A percentile compares a stretch with the other conserved stretches of the same genome.
Evolutionary conservation across 1,140 invertebrate genomes (phyloP).

Genomic region (Euborellia annulipes): DNA sequence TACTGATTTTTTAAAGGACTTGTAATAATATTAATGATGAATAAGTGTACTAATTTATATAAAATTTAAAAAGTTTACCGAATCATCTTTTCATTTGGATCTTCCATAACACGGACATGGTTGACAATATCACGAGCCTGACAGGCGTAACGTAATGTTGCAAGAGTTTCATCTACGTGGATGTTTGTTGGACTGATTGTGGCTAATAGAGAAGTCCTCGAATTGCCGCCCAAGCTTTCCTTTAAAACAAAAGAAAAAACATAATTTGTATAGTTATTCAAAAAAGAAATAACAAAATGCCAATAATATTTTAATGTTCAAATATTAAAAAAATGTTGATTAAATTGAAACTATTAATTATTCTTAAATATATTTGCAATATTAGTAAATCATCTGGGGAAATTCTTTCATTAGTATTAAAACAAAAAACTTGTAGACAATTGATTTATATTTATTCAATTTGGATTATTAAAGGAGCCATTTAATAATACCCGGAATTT

Average conservation of each 20-base stretch:
- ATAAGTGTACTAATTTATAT: background rate
- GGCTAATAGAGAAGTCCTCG: constrained; percentile 47
- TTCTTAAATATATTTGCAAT: too few relatives aligned
- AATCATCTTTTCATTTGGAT: constrained; percentile 48
- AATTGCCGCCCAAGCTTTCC: constrained; percentile 52
- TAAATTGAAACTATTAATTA: background rate
- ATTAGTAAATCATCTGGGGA: too few relatives aligned
- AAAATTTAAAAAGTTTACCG: constrained; percentile 24
- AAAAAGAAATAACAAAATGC: background rate
- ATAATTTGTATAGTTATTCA: background rate
- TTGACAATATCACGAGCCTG: constrained; percentile 80
- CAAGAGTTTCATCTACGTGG: constrained; percentile 65
- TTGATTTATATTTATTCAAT: too few relatives aligned
- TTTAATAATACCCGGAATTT: too few relatives aligned
- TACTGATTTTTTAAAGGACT: too few relatives aligned
- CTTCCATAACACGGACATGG: constrained; percentile 59
- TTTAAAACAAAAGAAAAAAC: constrained; percentile 17
- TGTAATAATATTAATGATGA: background rate
- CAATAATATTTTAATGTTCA: background rate
- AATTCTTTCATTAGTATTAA: too few relatives aligned
- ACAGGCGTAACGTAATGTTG: constrained; percentile 73
- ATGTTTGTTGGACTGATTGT: constrained; percentile 59
- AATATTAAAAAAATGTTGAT: background rate
- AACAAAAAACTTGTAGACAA: too few relatives aligned
- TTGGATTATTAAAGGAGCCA: too few relatives aligned